Base-by-base conservation (phyloP, 2,113 vertebrate genomes). In the Mus pahari region DNA sequence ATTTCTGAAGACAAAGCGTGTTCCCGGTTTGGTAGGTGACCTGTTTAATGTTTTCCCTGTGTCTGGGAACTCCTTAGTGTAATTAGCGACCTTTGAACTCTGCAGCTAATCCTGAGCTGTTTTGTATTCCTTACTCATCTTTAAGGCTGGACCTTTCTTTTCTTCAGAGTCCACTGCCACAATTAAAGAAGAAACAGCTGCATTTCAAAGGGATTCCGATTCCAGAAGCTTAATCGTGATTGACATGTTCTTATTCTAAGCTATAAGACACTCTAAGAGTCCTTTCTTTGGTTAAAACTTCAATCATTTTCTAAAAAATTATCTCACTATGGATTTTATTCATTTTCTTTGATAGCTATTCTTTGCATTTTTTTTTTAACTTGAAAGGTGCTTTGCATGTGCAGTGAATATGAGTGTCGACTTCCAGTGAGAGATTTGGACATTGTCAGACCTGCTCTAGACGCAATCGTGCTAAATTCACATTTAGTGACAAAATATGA, bases 171-270 rank as follows among this genome's bases (percentile, higher is more conserved):
- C 98, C 53, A 96, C 98, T 98, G 98, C 98, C 98, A 99, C 98
- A 99, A 99, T 99, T 99, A 99, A 99, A 99, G 99, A 99, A 99
- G 99, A 99, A 99, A 99, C 99, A 99, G 99, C 99, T 99, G 99
- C 99, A 99, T 99, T 99, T 99, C 99, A 99, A 99, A 99, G 99
- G 98, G 99, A 99, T 99, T 99, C 99, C 98, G 97, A 99, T 98
- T 99, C 98, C 98, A 98, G 98, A 98, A 98, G 98, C 98, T 98
- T 99, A 99, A 99, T 98, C 98, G 98, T 99, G 98, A 99, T 99
- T 99, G 99, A 99, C 99, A 98, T 87, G 98, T 99, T 99, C 99
- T 99, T 99, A 99, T 98, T 98, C 98, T 99, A 99, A 99, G 98
- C 99, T 99, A 98, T 99, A 99, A 98, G 98, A 99, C 99, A 99